Evolutionary conservation across 1,140 invertebrate genomes (phyloP).

Genomic region (Drosophila auraria): DNA sequence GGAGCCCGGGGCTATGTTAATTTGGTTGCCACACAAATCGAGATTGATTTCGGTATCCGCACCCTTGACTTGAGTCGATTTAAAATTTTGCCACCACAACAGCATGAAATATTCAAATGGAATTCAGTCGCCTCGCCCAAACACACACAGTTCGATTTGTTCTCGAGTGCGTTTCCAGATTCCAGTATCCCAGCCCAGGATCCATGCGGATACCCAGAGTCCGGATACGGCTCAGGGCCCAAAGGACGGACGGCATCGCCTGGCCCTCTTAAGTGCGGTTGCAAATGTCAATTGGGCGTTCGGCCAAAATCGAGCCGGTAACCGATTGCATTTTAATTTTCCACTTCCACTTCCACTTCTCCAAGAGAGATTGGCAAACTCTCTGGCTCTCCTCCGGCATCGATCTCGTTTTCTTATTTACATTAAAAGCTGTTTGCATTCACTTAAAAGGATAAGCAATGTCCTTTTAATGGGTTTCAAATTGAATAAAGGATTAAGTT

Average conservation of each 20-base stretch:
- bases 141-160: slow-evolving; percentile 66
- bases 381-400: slow-evolving; percentile 43
- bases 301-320: slow-evolving; percentile 62
- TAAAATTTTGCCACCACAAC: slow-evolving; percentile 83
- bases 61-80: slow-evolving; percentile 83
- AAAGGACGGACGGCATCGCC: slow-evolving; percentile 26
- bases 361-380: slow-evolving; percentile 53
- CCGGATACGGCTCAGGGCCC: slow-evolving; percentile 12
- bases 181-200: slow-evolving; percentile 6
- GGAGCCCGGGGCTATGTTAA: slow-evolving; percentile 66
- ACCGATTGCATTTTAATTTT: slow-evolving; percentile 78
- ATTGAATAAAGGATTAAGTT: slow-evolving; percentile 86
- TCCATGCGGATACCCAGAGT: slow-evolving; percentile 29
- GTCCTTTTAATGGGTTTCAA: slow-evolving; percentile 86
- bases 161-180: slow-evolving; percentile 68
- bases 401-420: slow-evolving; percentile 85
- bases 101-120: slow-evolving; percentile 82
- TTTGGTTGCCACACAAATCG: slow-evolving; percentile 78
- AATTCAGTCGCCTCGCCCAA: slow-evolving; percentile 54
- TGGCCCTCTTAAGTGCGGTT: slow-evolving; percentile 81
- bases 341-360: slow-evolving; percentile 29
- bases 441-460: slow-evolving; percentile 85
- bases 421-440: slow-evolving; percentile 85
- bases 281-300: slow-evolving; percentile 84
- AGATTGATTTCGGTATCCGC: slow-evolving; percentile 80